A percentile compares a stretch with the other conserved stretches of the same genome.
phyloP scores from a whole-genome alignment of 2,888 invertebrate species.

The Cerceris ruficornis region DNA sequence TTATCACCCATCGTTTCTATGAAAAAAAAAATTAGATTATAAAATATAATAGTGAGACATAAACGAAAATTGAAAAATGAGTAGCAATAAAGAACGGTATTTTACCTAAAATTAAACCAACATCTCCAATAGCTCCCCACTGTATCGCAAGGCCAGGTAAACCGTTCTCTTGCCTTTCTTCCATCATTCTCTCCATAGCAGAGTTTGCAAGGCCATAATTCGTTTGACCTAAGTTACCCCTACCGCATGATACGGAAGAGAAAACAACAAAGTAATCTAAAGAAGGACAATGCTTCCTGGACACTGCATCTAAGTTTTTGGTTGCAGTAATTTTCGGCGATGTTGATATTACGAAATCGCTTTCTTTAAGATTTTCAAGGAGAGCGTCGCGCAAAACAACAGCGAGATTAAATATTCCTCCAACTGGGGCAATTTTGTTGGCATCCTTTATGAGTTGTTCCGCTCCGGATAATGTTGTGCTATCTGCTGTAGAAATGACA shows the following conservation, averaged over 20 bases:
- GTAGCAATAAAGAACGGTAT: background rate
- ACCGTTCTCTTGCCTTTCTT: slow-evolving; percentile 91
- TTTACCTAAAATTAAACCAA: slow-evolving; percentile 90
- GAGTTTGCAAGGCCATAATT: slow-evolving; percentile 99
- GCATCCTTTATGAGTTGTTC: slow-evolving; percentile 80
- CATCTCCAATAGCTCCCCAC: slow-evolving; percentile 99
- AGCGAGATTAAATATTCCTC: slow-evolving; percentile 96
- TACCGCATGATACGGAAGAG: slow-evolving; percentile 97
- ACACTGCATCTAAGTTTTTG: slow-evolving; percentile 90
- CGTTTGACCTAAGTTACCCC: slow-evolving; percentile 97
- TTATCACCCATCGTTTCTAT: slow-evolving; percentile 93
- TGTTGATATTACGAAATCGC: slow-evolving; percentile 91
- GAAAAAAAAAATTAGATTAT: slow-evolving; percentile 1
- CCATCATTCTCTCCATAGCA: slow-evolving; percentile 97
- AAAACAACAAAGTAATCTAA: slow-evolving; percentile 97
- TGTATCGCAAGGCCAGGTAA: slow-evolving; percentile 96
- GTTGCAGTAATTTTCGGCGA: slow-evolving; percentile 94
- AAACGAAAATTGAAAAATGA: background rate
- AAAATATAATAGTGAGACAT: background rate
- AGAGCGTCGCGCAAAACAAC: slow-evolving; percentile 94
- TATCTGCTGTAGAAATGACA: slow-evolving; percentile 80
- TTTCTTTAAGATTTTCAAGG: slow-evolving; percentile 92
- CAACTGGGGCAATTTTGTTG: slow-evolving; percentile 83
- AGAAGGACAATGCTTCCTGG: slow-evolving; percentile 89
- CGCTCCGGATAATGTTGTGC: slow-evolving; percentile 78